These are phyloP conservation scores for Liparis tanakae DNA, from an alignment of 2,797 vertebrate genomes.

Conservation along the genomic window DNA sequence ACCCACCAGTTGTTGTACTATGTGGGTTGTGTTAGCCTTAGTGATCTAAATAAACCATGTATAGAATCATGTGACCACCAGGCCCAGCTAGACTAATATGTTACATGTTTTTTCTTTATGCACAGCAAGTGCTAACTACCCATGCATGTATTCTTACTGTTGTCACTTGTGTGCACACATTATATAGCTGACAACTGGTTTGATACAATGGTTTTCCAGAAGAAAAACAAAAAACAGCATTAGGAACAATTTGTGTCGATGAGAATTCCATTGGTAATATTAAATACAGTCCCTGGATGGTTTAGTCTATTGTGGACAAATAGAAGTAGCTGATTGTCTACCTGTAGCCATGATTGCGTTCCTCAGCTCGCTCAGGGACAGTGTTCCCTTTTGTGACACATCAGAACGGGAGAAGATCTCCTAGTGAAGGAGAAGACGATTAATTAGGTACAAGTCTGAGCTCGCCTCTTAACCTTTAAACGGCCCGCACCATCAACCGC, in stretches of 20 bases:
- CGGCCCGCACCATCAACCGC: not conserved
- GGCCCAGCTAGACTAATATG: too few species aligned
- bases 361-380: conserved; percentile 67
- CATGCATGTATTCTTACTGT: not conserved
- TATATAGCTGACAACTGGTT: not conserved
- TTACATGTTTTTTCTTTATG: not conserved
- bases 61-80: not conserved
- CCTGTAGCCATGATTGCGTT: conserved; percentile 66
- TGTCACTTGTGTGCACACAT: not conserved
- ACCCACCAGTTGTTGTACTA: too few species aligned
- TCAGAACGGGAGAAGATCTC: conserved; percentile 64
- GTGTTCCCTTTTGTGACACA: conserved; percentile 48
- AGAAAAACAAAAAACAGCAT: not conserved
- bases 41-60: not conserved
- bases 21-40: not conserved
- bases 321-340: conserved; percentile 12
- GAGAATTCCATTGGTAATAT: not conserved
- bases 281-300: not conserved
- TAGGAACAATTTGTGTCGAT: not conserved
- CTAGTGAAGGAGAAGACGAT: conserved; percentile 43
- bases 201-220: not conserved
- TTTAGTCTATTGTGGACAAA: not conserved
- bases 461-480: not conserved
- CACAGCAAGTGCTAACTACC: not conserved
- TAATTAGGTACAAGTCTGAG: not conserved